These are phyloP conservation scores for Bombyx mori DNA, from an alignment of 1,140 invertebrate species.

Conservation along the genomic window ASM3026992v2 NC_085116.1:10403001-10403500, in stretches of 20 bases:
- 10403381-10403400: background rate
- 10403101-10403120: no score
- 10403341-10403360: conserved; percentile 87
- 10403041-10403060: conserved; percentile 9
- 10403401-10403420: background rate
- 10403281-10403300: conserved; percentile 82
- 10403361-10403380: conserved; percentile 82
- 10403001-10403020: conserved; percentile 75
- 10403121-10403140: background rate
- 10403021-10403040: conserved; percentile 73
- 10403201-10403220: conserved; percentile 38
- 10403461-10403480: no score
- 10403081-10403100: background rate
- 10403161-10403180: conserved; percentile 35
- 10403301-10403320: conserved; percentile 82
- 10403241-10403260: conserved; percentile 83
- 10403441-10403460: no score
- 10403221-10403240: conserved; percentile 83
- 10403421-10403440: no score
- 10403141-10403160: background rate
- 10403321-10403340: conserved; percentile 83
- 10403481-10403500: no score
- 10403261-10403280: conserved; percentile 76
- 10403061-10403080: background rate
- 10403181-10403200: conserved; percentile 29